Evolutionary conservation across 2,113 vertebrate species (phyloP), one percentile per base, ranked within the genome.

Genomic region (Clupea harengus): DNA sequence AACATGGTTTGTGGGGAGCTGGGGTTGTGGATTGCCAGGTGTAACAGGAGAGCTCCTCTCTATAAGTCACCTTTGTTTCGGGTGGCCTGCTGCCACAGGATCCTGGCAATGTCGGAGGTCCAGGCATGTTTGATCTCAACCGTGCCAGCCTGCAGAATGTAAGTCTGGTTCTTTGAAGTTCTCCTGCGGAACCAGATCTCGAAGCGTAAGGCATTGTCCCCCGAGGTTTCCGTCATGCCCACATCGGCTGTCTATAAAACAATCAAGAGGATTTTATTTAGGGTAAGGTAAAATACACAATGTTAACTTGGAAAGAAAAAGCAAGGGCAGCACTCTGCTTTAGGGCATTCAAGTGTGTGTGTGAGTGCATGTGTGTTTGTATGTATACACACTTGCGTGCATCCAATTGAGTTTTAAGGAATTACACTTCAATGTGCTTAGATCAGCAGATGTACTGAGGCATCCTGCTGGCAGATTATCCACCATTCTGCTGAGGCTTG

Each of bases 1-100:
- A 72, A 60, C 20, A 82, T 82, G 83, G 28, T 39, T 78, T 78
- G 28, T 72, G 64, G 64, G 64, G n/a, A 72, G 64, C 17, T 47
- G 64, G 39, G 86, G 45, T 20, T 86, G 75, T 54, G 82, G 80
- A 46, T 28, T 85, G 84, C 6, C 86, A 52, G 72, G 72, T 45
- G 87, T 67, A 88, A 87, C 28, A 54, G n/a, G 46, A 89, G 80
- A 86, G 15, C 17, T 11, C 18, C 25, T 72, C 7, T 28, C 72
- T 39, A 32, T 78, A 72, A 28, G 64, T 64, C 90, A 99, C 98
- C 98, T 96, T 99, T 99, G 93, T 97, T 99, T 85, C 97, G 94
- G 83, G 95, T 93, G 22, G 97, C 97, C 92, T 98, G 97, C 60
- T 95, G 97, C 98, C 98, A 99, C 45, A 99, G 95, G 92, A 99